Conservation (phyloP, 2,797 vertebrate genomes). For the Ctenopoma multispine region DNA sequence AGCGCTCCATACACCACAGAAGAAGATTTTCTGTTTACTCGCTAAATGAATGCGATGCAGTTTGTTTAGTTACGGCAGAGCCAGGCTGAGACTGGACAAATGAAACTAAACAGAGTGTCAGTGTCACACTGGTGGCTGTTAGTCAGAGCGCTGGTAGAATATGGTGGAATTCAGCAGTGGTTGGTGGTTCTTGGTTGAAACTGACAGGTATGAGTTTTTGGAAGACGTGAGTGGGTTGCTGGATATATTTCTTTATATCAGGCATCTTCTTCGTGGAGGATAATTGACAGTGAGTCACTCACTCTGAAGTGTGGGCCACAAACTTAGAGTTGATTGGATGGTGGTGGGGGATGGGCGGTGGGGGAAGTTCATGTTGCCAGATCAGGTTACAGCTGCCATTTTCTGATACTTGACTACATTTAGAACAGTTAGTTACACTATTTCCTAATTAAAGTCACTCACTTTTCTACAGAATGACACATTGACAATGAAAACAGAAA, state of each 20-base stretch:
- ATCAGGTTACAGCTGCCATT: background rate
- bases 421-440: background rate
- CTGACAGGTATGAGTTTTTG: conserved; percentile 20
- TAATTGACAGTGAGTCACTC: conserved; percentile 31
- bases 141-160: conserved; percentile 8
- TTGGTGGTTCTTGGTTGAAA: background rate
- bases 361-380: conserved; percentile 10
- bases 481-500: background rate
- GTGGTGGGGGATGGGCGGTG: too few species aligned
- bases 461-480: background rate
- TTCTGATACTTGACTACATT: background rate
- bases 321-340: background rate
- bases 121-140: conserved; percentile 12
- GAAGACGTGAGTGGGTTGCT: conserved; percentile 6
- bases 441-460: background rate
- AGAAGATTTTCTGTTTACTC: conserved; percentile 17
- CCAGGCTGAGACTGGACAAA: background rate
- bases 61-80: conserved; percentile 4
- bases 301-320: conserved; percentile 18
- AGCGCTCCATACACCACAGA: background rate
- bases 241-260: conserved; percentile 18
- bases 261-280: conserved; percentile 14
- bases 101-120: conserved; percentile 11
- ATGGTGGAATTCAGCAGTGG: background rate
- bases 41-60: conserved; percentile 14